Evolutionary conservation across 2,888 invertebrate species (phyloP), one percentile per base, ranked within the genome.

Genomic region (Drosophila affinis): DNA sequence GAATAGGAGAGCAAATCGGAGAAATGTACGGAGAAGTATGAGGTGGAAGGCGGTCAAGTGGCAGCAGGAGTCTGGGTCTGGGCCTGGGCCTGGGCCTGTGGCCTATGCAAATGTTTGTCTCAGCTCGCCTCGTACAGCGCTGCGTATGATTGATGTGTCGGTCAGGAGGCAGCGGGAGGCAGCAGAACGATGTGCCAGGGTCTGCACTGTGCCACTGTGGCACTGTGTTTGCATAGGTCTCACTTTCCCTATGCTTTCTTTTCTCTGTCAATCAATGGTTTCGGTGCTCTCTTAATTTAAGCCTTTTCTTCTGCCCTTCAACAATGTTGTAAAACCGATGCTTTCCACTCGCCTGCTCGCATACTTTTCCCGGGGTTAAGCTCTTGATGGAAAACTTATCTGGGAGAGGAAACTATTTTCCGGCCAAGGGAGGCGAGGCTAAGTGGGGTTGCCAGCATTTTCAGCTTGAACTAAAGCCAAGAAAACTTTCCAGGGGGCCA

Each of bases 71-170:
- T 21, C 27, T 27, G 12, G 47, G 49, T 17, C 32, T 34, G 29
- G 17, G n/a, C 18, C 27, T 12, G 47, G 49, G 21, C 32, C 27
- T 27, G 12, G 44, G 49, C 21, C 32, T 34, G 29, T 21, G 63
- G 68, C 67, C 84, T 84, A 87, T 84, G 81, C 75, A 82, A 84
- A 82, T 82, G 79, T 77, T 83, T 83, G 68, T 57, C 49, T 21
- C 71, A 67, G 58, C 49, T 21, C 71, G 75, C 52, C 49, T 18
- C 71, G 73, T 49, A 77, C 79, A 81, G 72, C 82, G 53, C 52
- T 75, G 85, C 82, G 82, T 83, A 83, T 83, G 82, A 83, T 83
- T 87, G 82, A 83, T 83, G 85, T 84, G 85, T 62, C 21, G 62
- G 67, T 72, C 79, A 81, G 72, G 75, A 74, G 75, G 75, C 59